Conservation (phyloP, 2,113 vertebrate genomes). For the Ctenomys sociabilis region DNA sequence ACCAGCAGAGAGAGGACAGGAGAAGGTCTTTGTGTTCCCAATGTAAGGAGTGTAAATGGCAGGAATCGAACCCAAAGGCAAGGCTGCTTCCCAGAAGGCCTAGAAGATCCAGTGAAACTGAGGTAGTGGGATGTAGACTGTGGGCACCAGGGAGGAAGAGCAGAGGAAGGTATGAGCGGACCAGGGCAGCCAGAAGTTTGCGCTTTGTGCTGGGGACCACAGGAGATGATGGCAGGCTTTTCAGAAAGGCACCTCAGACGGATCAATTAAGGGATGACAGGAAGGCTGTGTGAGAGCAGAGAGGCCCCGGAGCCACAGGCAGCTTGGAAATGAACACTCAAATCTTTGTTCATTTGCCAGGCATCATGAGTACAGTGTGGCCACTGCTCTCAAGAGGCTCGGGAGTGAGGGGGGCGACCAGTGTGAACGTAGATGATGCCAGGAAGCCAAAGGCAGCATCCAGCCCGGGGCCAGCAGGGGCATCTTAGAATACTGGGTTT, state of each 20-base stretch:
- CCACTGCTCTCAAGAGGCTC: background rate
- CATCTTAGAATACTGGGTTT: background rate
- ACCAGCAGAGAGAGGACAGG: background rate
- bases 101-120: background rate
- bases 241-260: background rate
- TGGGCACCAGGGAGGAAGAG: background rate
- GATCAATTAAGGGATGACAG: background rate
- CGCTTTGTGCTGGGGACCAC: background rate
- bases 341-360: background rate
- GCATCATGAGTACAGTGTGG: background rate
- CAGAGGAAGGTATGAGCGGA: background rate
- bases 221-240: background rate
- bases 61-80: background rate
- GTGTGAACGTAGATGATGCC: background rate
- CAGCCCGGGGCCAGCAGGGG: rapidly evolving
- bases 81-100: background rate
- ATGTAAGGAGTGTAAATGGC: background rate
- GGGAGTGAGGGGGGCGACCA: background rate
- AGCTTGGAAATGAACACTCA: background rate
- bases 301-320: background rate
- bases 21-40: background rate
- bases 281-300: background rate
- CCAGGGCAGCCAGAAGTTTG: background rate
- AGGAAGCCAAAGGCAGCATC: background rate
- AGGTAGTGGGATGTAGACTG: background rate